A percentile compares a stretch with the other conserved stretches of the same genome.
Evolutionary conservation across 2,797 vertebrate genomes (phyloP).

Genomic region (Thaleichthys pacificus): DNA sequence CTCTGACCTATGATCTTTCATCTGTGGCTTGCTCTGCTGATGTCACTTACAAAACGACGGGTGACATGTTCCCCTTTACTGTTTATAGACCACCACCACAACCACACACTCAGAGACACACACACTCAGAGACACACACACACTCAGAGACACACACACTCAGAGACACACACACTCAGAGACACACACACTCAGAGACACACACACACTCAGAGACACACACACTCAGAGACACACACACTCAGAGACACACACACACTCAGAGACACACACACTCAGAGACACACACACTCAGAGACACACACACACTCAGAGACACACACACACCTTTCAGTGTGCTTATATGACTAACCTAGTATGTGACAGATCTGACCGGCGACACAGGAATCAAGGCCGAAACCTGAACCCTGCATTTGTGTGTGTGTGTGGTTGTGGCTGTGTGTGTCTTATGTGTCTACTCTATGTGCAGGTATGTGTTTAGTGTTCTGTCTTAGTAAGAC

Average conservation of each 20-base stretch:
- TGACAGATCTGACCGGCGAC: slow-evolving; percentile 5
- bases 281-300: slow-evolving; percentile 6
- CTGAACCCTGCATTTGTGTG: background rate
- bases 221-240: background rate
- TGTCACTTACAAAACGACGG: too few species aligned
- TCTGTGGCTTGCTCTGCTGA: too few species aligned
- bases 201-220: background rate
- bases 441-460: slow-evolving; percentile 7
- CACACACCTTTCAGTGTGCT: background rate
- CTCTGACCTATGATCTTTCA: too few species aligned
- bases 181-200: slow-evolving; percentile 17
- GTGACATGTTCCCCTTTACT: too few species aligned
- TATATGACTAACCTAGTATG: slow-evolving; percentile 33
- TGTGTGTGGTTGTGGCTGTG: background rate
- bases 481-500: slow-evolving; percentile 29
- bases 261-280: background rate
- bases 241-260: background rate
- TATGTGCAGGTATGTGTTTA: slow-evolving; percentile 16
- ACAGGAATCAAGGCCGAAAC: slow-evolving; percentile 42
- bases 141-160: background rate
- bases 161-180: too few species aligned
- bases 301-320: background rate
- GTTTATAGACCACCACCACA: too few species aligned
- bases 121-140: background rate
- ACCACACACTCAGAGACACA: background rate